Percentiles rank a stretch among this genome's conserved stretches.
These are phyloP conservation scores for Serilophus lunatus DNA, from an alignment of 2,113 vertebrate genomes.

Conservation along the genomic window DNA sequence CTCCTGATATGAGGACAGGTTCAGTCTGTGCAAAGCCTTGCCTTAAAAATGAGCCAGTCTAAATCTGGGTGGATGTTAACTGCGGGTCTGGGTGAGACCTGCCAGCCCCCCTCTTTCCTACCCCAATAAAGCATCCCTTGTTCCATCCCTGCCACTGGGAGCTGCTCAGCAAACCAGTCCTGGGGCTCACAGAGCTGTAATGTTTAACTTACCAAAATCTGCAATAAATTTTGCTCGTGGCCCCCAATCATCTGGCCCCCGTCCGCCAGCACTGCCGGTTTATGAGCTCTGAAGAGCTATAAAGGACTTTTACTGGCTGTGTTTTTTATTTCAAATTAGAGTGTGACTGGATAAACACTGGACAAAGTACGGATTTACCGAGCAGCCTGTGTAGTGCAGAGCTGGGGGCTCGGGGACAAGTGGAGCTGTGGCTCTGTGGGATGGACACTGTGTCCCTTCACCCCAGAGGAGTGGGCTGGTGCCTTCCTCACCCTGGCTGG, in stretches of 20 bases:
- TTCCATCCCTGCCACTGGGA: not conserved
- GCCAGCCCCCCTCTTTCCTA: not conserved
- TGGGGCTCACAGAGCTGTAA: not conserved
- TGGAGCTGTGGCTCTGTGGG: accelerated
- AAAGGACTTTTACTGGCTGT: slow-evolving; percentile 48
- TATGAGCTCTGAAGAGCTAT: slow-evolving; percentile 57
- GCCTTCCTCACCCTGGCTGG: accelerated
- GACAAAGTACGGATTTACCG: slow-evolving; percentile 34
- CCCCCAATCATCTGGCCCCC: slow-evolving; percentile 26
- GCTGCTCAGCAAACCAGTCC: not conserved
- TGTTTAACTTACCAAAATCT: slow-evolving; percentile 63
- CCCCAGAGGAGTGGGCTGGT: accelerated
- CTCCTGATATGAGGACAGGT: accelerated
- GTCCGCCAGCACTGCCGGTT: not conserved
- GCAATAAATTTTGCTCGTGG: slow-evolving; percentile 52
- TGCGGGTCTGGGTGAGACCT: slow-evolving; percentile 20
- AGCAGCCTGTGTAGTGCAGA: not conserved
- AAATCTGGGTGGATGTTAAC: not conserved
- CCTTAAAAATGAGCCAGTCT: not conserved
- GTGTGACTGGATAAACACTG: slow-evolving; percentile 48
- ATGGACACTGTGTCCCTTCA: accelerated
- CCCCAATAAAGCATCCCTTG: slow-evolving; percentile 51
- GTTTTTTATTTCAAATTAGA: slow-evolving; percentile 51
- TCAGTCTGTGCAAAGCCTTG: not conserved
- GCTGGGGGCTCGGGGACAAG: not conserved